phyloP scores from a whole-genome alignment of 2,888 invertebrate species.

The Drosophila neonasuta region DNA sequence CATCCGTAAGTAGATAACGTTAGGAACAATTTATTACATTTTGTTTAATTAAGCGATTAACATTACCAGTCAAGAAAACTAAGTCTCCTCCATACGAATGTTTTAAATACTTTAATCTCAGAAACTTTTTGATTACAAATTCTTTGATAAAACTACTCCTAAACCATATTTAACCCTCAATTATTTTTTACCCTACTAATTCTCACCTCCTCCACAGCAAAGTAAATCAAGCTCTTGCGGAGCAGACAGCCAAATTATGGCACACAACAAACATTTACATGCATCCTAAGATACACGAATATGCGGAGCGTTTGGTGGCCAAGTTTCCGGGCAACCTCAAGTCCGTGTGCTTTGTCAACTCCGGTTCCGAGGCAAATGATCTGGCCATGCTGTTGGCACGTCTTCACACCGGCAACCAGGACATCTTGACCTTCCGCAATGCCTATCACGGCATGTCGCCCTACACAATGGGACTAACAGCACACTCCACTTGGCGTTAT shows the following conservation, averaged over 20 bases:
- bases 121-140: no score
- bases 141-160: background rate
- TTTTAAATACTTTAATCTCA: no score
- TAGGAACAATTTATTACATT: no score
- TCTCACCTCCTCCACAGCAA: conserved; percentile 85
- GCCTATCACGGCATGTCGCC: conserved; percentile 96
- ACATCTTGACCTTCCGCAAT: conserved; percentile 93
- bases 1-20: conserved; percentile 91
- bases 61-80: no score
- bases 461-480: conserved; percentile 91
- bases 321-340: conserved; percentile 94
- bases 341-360: conserved; percentile 96
- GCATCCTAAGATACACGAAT: conserved; percentile 95
- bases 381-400: conserved; percentile 94
- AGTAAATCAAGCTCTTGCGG: conserved; percentile 89
- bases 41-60: no score
- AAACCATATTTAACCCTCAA: background rate
- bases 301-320: conserved; percentile 89
- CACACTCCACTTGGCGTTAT: conserved; percentile 90
- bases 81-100: no score
- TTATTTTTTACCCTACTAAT: background rate
- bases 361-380: conserved; percentile 98
- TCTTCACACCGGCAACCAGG: conserved; percentile 91
- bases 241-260: conserved; percentile 92
- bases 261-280: conserved; percentile 96